A percentile compares a stretch with the other conserved stretches of the same genome.
phyloP scores from a whole-genome alignment of 1,140 invertebrate genomes.

The Drosophila obscura region DNA sequence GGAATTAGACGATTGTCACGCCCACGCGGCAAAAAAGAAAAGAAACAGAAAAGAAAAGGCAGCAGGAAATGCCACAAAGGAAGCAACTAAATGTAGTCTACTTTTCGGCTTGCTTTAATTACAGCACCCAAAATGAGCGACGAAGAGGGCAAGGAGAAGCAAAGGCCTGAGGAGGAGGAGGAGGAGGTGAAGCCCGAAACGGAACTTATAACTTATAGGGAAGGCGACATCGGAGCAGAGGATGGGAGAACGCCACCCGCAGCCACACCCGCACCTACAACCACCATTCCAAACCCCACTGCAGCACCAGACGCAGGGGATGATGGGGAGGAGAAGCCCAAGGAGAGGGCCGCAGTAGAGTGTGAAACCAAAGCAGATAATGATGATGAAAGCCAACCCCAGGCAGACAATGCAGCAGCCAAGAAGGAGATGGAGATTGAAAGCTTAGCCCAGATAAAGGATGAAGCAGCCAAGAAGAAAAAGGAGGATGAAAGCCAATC shows the following conservation, averaged over 20 bases:
- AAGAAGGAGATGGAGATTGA: slow-evolving; percentile 5
- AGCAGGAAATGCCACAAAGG: slow-evolving; percentile 12
- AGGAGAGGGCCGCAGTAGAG: background rate
- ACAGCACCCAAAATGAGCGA: slow-evolving; percentile 64
- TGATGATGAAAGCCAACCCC: background rate
- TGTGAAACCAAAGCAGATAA: slow-evolving; percentile 2
- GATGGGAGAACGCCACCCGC: background rate
- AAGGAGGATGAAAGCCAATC: background rate
- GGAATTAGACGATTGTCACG: slow-evolving; percentile 67
- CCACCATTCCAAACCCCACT: too few relatives aligned
- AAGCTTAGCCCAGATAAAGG: background rate
- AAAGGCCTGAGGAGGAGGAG: slow-evolving; percentile 7
- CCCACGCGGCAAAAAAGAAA: slow-evolving; percentile 31
- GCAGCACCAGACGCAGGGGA: background rate
- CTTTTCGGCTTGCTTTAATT: slow-evolving; percentile 68
- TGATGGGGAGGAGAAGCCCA: background rate
- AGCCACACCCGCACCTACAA: background rate
- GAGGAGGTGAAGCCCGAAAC: slow-evolving; percentile 3
- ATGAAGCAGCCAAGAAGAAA: slow-evolving; percentile 11
- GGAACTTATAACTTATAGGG: background rate
- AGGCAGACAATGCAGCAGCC: background rate
- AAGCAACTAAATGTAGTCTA: slow-evolving; percentile 69
- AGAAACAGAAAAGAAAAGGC: background rate
- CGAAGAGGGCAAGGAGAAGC: slow-evolving; percentile 36
- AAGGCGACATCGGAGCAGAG: background rate